phyloP scores from a whole-genome alignment of 2,888 invertebrate species.

The Erebia ligea region DNA sequence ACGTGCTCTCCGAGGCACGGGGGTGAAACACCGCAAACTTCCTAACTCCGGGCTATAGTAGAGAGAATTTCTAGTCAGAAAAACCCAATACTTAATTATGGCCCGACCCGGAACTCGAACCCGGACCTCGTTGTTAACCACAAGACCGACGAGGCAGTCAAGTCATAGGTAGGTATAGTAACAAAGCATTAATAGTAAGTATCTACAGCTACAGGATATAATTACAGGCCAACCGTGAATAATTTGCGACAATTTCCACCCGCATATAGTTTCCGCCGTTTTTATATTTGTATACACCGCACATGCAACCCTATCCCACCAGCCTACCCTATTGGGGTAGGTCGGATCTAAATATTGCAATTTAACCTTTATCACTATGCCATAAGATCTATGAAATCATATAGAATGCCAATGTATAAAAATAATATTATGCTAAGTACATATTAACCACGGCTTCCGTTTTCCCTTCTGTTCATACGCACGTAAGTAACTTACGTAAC shows the following conservation, averaged over 20 bases:
- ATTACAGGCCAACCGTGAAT: constrained; percentile 22
- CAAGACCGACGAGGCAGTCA: too few relatives aligned
- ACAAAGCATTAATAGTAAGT: background rate
- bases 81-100: too few relatives aligned
- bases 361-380: background rate
- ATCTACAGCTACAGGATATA: constrained; percentile 27
- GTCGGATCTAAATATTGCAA: background rate
- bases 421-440: background rate
- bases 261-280: constrained; percentile 13
- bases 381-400: background rate
- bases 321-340: background rate
- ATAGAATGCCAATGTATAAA: background rate
- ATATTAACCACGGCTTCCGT: too few relatives aligned
- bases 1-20: too few relatives aligned
- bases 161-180: background rate
- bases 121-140: too few relatives aligned
- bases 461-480: too few relatives aligned
- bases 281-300: background rate
- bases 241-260: constrained; percentile 21
- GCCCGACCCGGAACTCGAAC: too few relatives aligned
- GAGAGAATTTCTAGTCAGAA: too few relatives aligned
- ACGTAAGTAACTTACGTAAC: too few relatives aligned
- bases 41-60: too few relatives aligned
- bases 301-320: constrained; percentile 10
- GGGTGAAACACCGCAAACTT: too few relatives aligned